Conservation (phyloP, 1,140 invertebrate genomes). For the Calliphora vicina region DNA sequence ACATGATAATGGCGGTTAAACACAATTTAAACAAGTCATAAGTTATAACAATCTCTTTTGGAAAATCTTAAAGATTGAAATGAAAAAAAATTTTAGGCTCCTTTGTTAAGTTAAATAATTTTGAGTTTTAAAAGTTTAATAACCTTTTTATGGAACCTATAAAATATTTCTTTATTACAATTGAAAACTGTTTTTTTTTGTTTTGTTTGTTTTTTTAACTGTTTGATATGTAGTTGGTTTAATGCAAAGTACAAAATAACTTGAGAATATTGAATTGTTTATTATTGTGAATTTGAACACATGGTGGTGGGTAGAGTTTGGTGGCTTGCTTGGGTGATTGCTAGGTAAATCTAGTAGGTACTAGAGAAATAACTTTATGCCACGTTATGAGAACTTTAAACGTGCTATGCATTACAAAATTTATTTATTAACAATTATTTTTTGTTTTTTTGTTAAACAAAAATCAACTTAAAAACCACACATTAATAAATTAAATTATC, state of each 20-base stretch:
- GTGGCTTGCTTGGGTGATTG: too few relatives aligned
- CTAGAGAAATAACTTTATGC: constrained; percentile 8
- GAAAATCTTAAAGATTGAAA: too few relatives aligned
- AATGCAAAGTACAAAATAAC: not conserved
- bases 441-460: too few relatives aligned
- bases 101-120: not conserved
- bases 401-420: constrained; percentile 7
- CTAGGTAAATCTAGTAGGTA: not conserved
- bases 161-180: constrained; percentile 23
- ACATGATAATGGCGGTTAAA: not conserved
- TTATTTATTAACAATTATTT: too few relatives aligned
- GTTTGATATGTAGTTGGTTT: too few relatives aligned
- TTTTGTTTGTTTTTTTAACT: too few relatives aligned
- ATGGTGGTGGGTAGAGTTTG: too few relatives aligned
- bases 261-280: constrained; percentile 1
- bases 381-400: constrained; percentile 24
- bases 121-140: constrained; percentile 24
- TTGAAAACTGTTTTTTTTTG: constrained; percentile 24
- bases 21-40: not conserved
- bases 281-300: constrained; percentile 12
- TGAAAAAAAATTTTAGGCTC: too few relatives aligned
- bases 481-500: not conserved
- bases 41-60: not conserved
- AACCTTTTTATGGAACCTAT: constrained; percentile 3
- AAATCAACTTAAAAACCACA: constrained; percentile 1